These are phyloP conservation scores for Dasysyrphus albostriatus DNA, from an alignment of 2,888 invertebrate species.

Conservation along the genomic window DNA sequence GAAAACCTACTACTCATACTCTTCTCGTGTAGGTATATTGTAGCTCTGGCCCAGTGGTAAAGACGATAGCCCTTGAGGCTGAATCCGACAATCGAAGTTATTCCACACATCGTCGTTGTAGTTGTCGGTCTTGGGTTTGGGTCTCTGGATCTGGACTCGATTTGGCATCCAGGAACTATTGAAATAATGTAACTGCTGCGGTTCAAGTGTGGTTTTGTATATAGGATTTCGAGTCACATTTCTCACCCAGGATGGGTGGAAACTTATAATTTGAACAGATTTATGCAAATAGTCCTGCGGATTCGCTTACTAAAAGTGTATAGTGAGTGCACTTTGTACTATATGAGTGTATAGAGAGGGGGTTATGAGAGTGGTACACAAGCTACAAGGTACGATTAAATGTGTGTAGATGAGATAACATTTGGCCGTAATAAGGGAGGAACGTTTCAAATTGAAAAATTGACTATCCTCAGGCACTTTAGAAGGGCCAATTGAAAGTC, in stretches of 20 bases:
- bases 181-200: constrained; percentile 45
- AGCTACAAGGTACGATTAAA: background rate
- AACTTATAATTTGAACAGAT: constrained; percentile 75
- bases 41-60: constrained; percentile 28
- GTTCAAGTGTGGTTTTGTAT: constrained; percentile 56
- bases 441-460: constrained; percentile 68
- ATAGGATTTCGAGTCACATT: constrained; percentile 38
- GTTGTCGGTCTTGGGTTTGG: background rate
- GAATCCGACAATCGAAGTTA: constrained; percentile 43
- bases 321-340: constrained; percentile 37
- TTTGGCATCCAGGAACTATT: constrained; percentile 18
- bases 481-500: constrained; percentile 51
- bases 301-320: constrained; percentile 4
- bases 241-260: constrained; percentile 60
- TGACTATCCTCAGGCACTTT: constrained; percentile 57
- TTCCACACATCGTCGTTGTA: constrained; percentile 9
- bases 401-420: constrained; percentile 65
- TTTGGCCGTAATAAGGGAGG: constrained; percentile 70
- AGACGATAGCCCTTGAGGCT: constrained; percentile 57
- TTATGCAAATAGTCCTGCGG: constrained; percentile 73
- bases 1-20: constrained; percentile 12
- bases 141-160: constrained; percentile 19
- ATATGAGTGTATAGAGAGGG: constrained; percentile 37
- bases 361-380: background rate
- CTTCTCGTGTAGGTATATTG: background rate